Evolutionary conservation across 1,140 invertebrate genomes (phyloP), one percentile per base, ranked within the genome.

Genomic region (Sinonovacula constricta): DNA sequence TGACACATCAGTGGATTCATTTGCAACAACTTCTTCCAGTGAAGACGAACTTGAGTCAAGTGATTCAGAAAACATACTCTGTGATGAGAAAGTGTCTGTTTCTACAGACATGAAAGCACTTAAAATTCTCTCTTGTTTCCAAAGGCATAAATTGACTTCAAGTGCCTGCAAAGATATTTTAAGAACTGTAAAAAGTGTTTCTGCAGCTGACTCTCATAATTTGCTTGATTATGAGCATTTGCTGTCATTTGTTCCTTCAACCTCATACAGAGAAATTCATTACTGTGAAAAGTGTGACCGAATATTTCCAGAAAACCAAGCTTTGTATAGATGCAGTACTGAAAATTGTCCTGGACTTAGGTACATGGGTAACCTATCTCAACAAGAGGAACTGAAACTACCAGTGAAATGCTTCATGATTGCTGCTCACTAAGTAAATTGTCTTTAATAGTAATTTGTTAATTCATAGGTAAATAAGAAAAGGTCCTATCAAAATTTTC

Each of bases 221-320:
- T 57, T 57, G 56, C 31, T 5, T 26, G 56, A 57, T 18, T 57
- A 57, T 57, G 18, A 57, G 3, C 56, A 57, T 18, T 26, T 57
- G n/a, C 18, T 57, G 56, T 57, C 56, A 3, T 57, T 57, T 57
- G 56, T 57, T 3, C 56, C 56, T 5, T 30, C 3, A 5, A 5
- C 65, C 2, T 67, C 39, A 49, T 67, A 67, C 65, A 67, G n/a
- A 51, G 65, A 67, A 33, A 28, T 67, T 67, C 65, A 67, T 67
- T 67, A 51, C 24, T 51, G 65, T 53, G 65, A 5, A 67, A 67
- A 67, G 39, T 67, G 65, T 67, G 26, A 67, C 14, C 45, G 65
- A 33, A 67, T 28, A 24, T 67, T 67, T 67, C 65, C 65, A 51
- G 39, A 67, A 12, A n/a, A 67, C 65, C 10, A 67, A 67, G 45